Base-by-base conservation (phyloP, 2,888 invertebrate species). In the Stegophylla sp. region DNA sequence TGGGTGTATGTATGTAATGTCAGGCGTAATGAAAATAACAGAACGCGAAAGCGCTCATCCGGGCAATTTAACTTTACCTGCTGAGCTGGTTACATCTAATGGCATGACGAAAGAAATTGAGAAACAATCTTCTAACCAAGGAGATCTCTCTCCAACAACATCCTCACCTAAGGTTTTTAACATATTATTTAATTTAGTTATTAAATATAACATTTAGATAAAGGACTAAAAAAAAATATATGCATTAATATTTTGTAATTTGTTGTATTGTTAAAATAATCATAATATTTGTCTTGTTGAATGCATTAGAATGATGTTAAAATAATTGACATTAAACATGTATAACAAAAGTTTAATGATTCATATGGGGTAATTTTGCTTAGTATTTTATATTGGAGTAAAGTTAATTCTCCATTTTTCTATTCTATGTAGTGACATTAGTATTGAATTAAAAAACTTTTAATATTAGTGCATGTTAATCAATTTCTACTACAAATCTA, bases 21-120 rank as follows among this genome's bases (percentile, higher is more conserved):
- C 84, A 91, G 93, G 92, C 23, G 93, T 96, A 83, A 93, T 92
- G 75, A 92, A 93, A 84, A 97, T 97, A 94, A 98, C 98, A 5
- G 98, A 98, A 87, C 91, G 93, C 82, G 95, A 96, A 86, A 94
- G 94, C 0, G 97, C 97, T 0, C 96, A 97, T 88, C 82, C 83
- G 2, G 82, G 82, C 17, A 83, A 76, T 61, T 64, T 66, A 61
- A 82, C 79, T 23, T 74, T 83, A 53, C 83, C 83, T 1, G 82
- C 82, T 43, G 83, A 83, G 79, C 63, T 83, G 63, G 82, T 83
- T 48, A 64, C 63, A 3, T 67, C 73, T 53, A 82, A 79, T 73
- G 82, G 59, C 72, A 79, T 79, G 69, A 61, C 61, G 34, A 79
- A 71, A 17, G 79, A 48, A 79, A 59, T 72, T 56, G 66, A 64